These are phyloP conservation scores for Drosophila busckii DNA, from an alignment of 1,140 invertebrate genomes.

Conservation along the genomic window DNA sequence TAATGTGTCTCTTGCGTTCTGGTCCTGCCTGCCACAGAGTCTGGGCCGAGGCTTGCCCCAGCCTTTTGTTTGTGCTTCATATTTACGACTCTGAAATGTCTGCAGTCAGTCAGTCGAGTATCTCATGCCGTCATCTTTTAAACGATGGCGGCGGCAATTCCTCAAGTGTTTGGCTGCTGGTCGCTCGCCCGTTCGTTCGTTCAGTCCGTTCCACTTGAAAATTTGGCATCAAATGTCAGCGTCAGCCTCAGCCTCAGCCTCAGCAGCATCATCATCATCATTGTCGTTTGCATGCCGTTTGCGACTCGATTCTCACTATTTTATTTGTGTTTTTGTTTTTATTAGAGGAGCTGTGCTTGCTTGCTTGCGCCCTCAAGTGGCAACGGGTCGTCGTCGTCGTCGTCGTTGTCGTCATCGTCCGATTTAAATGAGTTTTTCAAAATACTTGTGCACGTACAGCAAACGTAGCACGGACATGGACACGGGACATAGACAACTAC, in stretches of 20 bases:
- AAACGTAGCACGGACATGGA: slow-evolving; percentile 16
- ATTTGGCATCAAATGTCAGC: slow-evolving; percentile 77
- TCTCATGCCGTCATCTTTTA: slow-evolving; percentile 74
- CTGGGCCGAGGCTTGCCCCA: slow-evolving; percentile 7
- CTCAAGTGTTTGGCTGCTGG: slow-evolving; percentile 71
- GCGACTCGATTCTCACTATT: slow-evolving; percentile 60
- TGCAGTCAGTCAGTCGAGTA: slow-evolving; percentile 32
- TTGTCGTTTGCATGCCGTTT: slow-evolving; percentile 69
- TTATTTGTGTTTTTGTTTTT: slow-evolving; percentile 11
- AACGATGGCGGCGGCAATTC: slow-evolving; percentile 72
- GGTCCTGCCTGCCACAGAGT: slow-evolving; percentile 17
- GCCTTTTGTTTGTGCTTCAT: slow-evolving; percentile 66
- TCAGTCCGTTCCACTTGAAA: slow-evolving; percentile 67
- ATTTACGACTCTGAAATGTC: slow-evolving; percentile 61
- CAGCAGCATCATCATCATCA: slow-evolving; percentile 8
- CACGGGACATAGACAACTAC: slow-evolving; percentile 44
- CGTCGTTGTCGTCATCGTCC: slow-evolving; percentile 36
- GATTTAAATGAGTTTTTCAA: slow-evolving; percentile 75
- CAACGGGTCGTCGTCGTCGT: slow-evolving; percentile 27
- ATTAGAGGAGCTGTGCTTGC: no score
- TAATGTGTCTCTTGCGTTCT: slow-evolving; percentile 44
- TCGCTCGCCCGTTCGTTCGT: slow-evolving; percentile 12
- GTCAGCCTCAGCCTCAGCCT: slow-evolving; percentile 41
- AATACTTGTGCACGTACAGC: slow-evolving; percentile 72
- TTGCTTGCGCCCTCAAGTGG: slow-evolving; percentile 28